Evolutionary conservation across 2,888 invertebrate genomes (phyloP).

Genomic region (Chorisops tibialis): DNA sequence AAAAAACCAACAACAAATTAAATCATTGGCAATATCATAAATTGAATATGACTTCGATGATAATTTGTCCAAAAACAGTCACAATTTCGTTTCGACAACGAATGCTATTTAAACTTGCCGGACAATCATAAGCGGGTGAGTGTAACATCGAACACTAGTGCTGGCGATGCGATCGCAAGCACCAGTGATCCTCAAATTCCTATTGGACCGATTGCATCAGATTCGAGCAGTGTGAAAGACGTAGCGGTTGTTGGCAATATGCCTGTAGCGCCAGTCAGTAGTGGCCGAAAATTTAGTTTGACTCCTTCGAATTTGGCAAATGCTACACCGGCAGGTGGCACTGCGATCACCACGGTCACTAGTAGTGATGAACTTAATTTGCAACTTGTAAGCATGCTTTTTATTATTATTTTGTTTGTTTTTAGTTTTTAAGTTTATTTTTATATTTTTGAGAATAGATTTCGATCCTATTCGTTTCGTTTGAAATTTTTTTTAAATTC

Average conservation of each 20-base stretch:
- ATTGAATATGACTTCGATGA: no score
- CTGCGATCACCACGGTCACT: constrained; percentile 57
- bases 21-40: no score
- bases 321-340: constrained; percentile 52
- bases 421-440: constrained; percentile 32
- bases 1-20: no score
- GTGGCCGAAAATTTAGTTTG: constrained; percentile 10
- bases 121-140: constrained; percentile 99
- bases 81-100: constrained; percentile 99
- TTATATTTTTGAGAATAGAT: constrained; percentile 15
- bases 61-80: constrained; percentile 62
- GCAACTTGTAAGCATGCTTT: constrained; percentile 51
- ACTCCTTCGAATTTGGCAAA: constrained; percentile 9
- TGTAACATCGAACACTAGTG: constrained; percentile 47
- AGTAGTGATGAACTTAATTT: constrained; percentile 55
- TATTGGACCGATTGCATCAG: constrained; percentile 19
- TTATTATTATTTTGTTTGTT: constrained; percentile 35
- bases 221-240: constrained; percentile 8
- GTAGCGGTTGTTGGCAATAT: constrained; percentile 21
- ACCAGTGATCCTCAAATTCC: constrained; percentile 43
- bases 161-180: constrained; percentile 3
- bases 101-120: constrained; percentile 95
- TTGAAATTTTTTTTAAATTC: no score
- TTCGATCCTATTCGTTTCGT: no score
- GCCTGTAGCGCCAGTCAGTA: constrained; percentile 42